Base-by-base conservation (phyloP, 2,113 vertebrate species). In the Pimephales promelas region DNA sequence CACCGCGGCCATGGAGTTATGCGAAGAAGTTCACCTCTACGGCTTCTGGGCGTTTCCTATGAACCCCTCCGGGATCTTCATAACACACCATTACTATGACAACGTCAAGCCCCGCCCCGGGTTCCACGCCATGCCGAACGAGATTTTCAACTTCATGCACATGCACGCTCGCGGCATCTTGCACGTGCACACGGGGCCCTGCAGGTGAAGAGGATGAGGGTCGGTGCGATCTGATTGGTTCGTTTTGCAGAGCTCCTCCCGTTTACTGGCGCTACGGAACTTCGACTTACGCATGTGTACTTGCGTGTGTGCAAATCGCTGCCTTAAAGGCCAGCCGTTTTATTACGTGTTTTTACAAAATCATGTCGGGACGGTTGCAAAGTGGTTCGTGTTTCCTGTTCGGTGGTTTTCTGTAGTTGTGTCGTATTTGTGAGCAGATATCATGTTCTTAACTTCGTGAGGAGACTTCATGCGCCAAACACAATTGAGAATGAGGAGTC, bases 41-140 rank as follows among this genome's bases (percentile, higher is more conserved):
- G 98, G 98, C 61, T 99, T 99, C 91, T 99, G 98, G 98, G 96
- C 96, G 0, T 99, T 99, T 85, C 96, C 97, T 89, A 98, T 98
- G 97, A 97, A 97, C 93, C 97, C 97, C 84, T 94, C 96, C 0
- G 97, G 98, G 78, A 94, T 96, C 90, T 97, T 96, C 91, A 96
- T 99, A 90, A 98, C 96, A 10, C 98, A 99, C 86, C 98, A 99
- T 86, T 99, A 99, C 92, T 99, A 99, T 0, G 98, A 99, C 95
- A 98, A 99, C 8, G 95, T 98, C 90, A 99, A 99, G 92, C 98
- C 98, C n/a, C 95, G 97, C 1, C 98, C 98, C 0, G 98, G 98
- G 83, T 99, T 99, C 90, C 98, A 99, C 0, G 97, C 97, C 2
- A 99, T 99, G 98, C 97, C 98, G 59, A 95, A 97, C 0, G 98